Conservation (phyloP, 2,113 vertebrate genomes). For the Pandion haliaetus region DNA sequence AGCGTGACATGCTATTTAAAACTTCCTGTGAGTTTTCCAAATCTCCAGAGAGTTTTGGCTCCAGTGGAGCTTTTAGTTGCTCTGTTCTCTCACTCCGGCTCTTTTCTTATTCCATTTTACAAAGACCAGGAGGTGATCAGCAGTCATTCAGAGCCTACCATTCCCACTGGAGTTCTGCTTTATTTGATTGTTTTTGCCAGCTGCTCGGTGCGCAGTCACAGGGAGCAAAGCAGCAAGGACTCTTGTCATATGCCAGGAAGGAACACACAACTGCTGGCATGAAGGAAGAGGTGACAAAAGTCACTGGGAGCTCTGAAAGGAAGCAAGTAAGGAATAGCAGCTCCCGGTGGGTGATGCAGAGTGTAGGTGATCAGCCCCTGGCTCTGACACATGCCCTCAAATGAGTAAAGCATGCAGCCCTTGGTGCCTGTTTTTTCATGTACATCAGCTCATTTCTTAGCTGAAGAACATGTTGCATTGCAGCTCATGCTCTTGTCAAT, state of each 20-base stretch:
- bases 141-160: not conserved
- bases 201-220: not conserved
- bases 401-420: not conserved
- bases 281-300: not conserved
- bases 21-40: slow-evolving; percentile 14
- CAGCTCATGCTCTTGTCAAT: not conserved
- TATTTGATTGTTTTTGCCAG: not conserved
- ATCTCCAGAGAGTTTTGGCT: slow-evolving; percentile 10
- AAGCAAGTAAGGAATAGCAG: not conserved
- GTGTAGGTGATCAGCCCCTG: not conserved
- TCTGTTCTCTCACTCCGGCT: not conserved
- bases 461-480: not conserved
- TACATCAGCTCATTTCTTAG: not conserved
- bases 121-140: slow-evolving; percentile 6
- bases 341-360: not conserved
- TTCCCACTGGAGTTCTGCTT: not conserved
- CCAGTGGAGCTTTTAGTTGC: not conserved
- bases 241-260: not conserved
- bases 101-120: not conserved
- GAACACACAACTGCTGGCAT: not conserved
- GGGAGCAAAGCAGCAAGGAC: not conserved
- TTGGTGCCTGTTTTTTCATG: not conserved
- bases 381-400: not conserved
- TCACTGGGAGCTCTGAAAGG: not conserved
- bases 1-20: not conserved